These are phyloP conservation scores for Apostichopus japonicus DNA, from an alignment of 35 echinoderm and acorn worm species.

Conservation along the genomic window DNA sequence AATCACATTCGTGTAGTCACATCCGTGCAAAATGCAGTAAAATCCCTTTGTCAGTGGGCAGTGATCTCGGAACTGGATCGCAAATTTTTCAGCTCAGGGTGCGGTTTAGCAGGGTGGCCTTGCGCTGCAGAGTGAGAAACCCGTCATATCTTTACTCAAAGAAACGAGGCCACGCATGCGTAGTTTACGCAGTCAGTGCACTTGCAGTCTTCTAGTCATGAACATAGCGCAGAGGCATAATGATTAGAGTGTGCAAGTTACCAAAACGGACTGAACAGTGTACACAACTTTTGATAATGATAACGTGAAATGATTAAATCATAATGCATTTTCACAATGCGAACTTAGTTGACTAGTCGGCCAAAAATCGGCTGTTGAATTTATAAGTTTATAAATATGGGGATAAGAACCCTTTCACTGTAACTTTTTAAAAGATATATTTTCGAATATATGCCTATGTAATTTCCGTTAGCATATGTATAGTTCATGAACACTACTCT, in stretches of 20 bases:
- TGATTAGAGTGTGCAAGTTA: neutral
- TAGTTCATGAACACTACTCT: too few relatives aligned
- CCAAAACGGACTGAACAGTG: neutral
- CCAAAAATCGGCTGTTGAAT: too few relatives aligned
- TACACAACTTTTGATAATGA: too few relatives aligned
- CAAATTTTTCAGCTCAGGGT: constrained; percentile 60
- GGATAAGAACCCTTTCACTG: too few relatives aligned
- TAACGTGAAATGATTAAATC: too few relatives aligned
- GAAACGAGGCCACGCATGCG: constrained; percentile 56
- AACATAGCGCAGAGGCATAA: neutral
- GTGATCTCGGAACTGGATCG: constrained; percentile 53
- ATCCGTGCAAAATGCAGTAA: constrained; percentile 49
- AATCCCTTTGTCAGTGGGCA: constrained; percentile 49
- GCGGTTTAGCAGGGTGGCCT: constrained; percentile 58
- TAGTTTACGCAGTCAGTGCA: constrained; percentile 13
- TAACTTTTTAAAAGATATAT: too few relatives aligned
- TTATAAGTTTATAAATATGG: too few relatives aligned
- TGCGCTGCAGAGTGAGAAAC: constrained; percentile 61
- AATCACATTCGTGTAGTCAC: constrained; percentile 54
- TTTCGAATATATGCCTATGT: too few relatives aligned
- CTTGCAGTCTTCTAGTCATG: neutral
- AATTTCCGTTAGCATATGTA: too few relatives aligned
- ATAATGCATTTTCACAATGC: too few relatives aligned
- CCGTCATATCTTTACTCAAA: constrained; percentile 51
- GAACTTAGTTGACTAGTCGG: too few relatives aligned